Evolutionary conservation across 2,113 vertebrate genomes (phyloP).

Genomic region (Pitta sordida): DNA sequence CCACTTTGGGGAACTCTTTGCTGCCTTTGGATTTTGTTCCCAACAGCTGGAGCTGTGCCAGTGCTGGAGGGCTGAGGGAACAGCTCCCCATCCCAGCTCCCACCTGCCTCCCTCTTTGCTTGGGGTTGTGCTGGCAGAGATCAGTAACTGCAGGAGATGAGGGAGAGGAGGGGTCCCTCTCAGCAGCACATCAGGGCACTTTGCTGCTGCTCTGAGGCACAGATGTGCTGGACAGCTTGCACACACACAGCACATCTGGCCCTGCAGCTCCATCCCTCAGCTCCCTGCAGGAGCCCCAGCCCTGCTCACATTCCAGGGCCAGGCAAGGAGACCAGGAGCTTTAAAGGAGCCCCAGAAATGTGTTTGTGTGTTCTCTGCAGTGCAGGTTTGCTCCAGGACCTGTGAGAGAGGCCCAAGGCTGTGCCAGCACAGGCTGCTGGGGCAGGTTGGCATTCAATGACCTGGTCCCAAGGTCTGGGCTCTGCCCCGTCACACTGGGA

Average conservation of each 20-base stretch:
- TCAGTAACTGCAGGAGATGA: neutral
- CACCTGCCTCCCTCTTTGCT: neutral
- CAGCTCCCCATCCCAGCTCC: neutral
- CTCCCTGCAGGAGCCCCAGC: neutral
- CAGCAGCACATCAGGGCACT: neutral
- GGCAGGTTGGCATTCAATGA: neutral
- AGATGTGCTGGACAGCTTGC: neutral
- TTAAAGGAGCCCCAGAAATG: neutral
- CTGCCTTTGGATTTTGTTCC: neutral
- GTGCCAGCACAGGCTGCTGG: neutral
- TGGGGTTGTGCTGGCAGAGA: neutral
- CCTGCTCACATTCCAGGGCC: accelerated
- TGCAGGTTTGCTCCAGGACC: neutral
- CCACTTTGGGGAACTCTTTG: neutral
- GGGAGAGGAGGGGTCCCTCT: neutral
- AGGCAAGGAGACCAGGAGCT: neutral
- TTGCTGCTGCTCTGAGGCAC: neutral
- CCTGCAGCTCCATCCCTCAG: neutral
- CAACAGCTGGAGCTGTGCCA: neutral
- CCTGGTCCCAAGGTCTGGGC: neutral
- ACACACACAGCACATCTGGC: neutral
- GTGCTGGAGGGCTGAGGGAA: neutral
- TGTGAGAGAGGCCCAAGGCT: neutral
- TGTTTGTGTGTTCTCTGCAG: neutral
- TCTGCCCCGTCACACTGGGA: neutral